Conservation (phyloP, 2,888 invertebrate species). For the Branchellion lobata region DNA sequence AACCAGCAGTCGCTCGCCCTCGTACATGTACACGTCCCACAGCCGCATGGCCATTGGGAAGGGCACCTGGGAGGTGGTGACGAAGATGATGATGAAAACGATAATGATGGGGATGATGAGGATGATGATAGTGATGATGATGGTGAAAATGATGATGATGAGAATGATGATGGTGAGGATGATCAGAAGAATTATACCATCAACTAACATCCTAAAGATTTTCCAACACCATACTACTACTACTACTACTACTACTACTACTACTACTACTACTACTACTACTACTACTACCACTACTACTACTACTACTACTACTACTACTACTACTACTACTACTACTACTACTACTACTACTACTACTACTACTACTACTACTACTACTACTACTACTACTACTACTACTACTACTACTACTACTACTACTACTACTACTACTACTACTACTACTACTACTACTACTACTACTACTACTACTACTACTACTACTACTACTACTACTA, state of each 20-base stretch:
- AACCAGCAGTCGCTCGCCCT: slow-evolving; percentile 88
- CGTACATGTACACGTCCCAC: slow-evolving; percentile 94
- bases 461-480: slow-evolving; percentile 37
- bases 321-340: slow-evolving; percentile 22
- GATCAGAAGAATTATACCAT: too few relatives aligned
- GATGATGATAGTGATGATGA: too few relatives aligned
- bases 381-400: slow-evolving; percentile 37
- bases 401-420: slow-evolving; percentile 36
- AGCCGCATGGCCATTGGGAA: slow-evolving; percentile 88
- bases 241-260: too few relatives aligned
- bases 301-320: slow-evolving; percentile 21
- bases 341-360: slow-evolving; percentile 22
- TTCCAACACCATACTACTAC: too few relatives aligned
- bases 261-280: slow-evolving; percentile 1
- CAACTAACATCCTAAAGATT: too few relatives aligned
- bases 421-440: slow-evolving; percentile 37
- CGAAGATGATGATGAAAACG: background rate
- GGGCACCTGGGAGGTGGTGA: slow-evolving; percentile 67
- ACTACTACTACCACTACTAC: slow-evolving; percentile 16
- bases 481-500: slow-evolving; percentile 36
- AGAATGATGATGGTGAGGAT: too few relatives aligned
- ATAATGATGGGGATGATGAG: too few relatives aligned
- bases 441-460: slow-evolving; percentile 36
- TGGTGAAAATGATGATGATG: too few relatives aligned
- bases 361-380: slow-evolving; percentile 21